These are phyloP conservation scores for Sphaerophoria rueppellii DNA, from an alignment of 2,888 invertebrate genomes.

Conservation along the genomic window DNA sequence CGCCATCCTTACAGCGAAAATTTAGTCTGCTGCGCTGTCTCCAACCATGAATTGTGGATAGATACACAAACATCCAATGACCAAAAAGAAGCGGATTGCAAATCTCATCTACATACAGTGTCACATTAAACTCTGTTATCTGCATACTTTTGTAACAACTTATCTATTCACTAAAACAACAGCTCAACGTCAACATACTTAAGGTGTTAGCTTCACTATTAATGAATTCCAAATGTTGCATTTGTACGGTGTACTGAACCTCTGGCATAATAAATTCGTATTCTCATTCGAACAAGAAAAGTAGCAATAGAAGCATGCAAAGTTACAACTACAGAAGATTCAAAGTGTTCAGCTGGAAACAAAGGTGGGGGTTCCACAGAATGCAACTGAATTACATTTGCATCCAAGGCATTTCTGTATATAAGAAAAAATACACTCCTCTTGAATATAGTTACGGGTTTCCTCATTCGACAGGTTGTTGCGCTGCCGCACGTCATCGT, in stretches of 20 bases:
- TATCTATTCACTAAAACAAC: slow-evolving; percentile 27
- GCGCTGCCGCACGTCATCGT: slow-evolving; percentile 34
- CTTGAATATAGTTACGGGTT: slow-evolving; percentile 24
- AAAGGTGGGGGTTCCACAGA: slow-evolving; percentile 66
- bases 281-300: slow-evolving; percentile 65
- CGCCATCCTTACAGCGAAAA: too few species aligned
- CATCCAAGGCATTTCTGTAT: slow-evolving; percentile 66
- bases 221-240: slow-evolving; percentile 66
- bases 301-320: slow-evolving; percentile 27
- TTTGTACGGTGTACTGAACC: slow-evolving; percentile 47
- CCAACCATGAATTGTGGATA: too few species aligned
- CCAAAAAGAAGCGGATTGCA: too few species aligned
- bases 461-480: slow-evolving; percentile 72
- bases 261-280: slow-evolving; percentile 68
- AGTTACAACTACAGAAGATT: not conserved
- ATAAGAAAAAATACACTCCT: slow-evolving; percentile 48
- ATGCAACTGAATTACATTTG: slow-evolving; percentile 68
- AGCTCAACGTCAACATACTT: slow-evolving; percentile 37
- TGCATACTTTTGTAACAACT: not conserved
- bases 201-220: slow-evolving; percentile 54
- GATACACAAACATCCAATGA: too few species aligned
- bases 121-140: too few species aligned
- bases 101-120: too few species aligned
- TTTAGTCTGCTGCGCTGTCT: too few species aligned
- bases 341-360: not conserved